Evolutionary conservation across 2,113 vertebrate species (phyloP).

Genomic region (Pangasianodon gigas): DNA sequence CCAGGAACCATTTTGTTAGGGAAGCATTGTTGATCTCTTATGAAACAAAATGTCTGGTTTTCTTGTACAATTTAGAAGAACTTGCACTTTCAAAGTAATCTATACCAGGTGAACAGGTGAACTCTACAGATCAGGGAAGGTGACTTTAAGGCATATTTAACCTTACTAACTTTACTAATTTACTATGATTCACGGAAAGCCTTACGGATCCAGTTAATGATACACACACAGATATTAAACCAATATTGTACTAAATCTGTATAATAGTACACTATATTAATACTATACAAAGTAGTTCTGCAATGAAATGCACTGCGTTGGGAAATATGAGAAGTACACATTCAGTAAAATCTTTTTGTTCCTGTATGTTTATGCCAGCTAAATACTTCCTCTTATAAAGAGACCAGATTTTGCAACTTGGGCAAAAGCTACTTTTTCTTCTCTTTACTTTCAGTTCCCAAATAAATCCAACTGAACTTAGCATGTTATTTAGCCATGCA

Average conservation of each 20-base stretch:
- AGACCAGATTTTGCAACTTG: constrained; percentile 43
- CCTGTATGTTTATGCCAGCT: constrained; percentile 34
- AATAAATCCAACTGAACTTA: not conserved
- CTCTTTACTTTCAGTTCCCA: not conserved
- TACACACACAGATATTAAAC: not conserved
- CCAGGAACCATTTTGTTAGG: not conserved
- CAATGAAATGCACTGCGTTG: constrained; percentile 23
- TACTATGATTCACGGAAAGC: not conserved
- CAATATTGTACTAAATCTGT: not conserved
- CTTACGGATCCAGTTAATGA: not conserved
- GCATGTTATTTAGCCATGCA: not conserved
- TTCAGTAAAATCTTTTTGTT: constrained; percentile 40
- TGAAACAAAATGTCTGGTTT: not conserved
- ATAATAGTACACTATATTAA: no score
- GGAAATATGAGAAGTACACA: constrained; percentile 35
- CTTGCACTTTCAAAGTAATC: not conserved
- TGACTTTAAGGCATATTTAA: not conserved
- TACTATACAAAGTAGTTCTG: not conserved
- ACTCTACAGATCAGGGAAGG: not conserved
- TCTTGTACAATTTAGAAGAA: not conserved
- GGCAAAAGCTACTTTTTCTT: constrained; percentile 26
- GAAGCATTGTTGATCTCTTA: not conserved
- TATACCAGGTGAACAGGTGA: not conserved
- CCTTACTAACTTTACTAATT: not conserved
- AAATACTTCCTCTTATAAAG: constrained; percentile 39